phyloP scores from a whole-genome alignment of 2,113 vertebrate genomes.

The Uropsilus gracilis region DNA sequence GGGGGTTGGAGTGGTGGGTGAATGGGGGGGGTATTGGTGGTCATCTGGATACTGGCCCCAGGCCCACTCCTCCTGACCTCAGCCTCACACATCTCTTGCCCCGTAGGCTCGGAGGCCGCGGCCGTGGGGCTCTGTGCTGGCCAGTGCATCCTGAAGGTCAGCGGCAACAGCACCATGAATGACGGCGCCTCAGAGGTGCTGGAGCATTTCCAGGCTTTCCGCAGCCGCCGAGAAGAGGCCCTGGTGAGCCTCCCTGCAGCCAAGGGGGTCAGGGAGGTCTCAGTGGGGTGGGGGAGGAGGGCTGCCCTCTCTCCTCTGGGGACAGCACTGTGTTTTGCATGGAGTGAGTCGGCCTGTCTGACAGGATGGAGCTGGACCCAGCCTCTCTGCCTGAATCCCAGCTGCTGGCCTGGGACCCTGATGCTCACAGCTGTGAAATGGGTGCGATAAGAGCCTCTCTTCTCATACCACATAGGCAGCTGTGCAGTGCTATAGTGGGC shows the following conservation, averaged over 20 bases:
- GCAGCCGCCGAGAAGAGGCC: conserved; percentile 86
- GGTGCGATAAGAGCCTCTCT: not conserved
- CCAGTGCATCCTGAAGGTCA: conserved; percentile 96
- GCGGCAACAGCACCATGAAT: conserved; percentile 90
- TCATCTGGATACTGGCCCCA: not conserved
- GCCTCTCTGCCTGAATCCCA: not conserved
- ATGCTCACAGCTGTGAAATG: not conserved
- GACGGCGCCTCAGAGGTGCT: conserved; percentile 91
- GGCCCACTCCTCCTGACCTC: not conserved
- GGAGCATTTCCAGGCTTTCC: conserved; percentile 93
- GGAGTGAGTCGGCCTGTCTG: not conserved
- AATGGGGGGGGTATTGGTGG: no score
- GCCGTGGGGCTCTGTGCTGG: conserved; percentile 93
- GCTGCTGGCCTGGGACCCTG: not conserved
- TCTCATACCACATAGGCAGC: not conserved
- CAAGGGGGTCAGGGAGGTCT: not conserved
- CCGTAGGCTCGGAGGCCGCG: conserved; percentile 92
- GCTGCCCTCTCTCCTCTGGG: not conserved
- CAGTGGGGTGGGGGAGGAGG: fast-evolving
- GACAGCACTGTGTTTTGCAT: not conserved
- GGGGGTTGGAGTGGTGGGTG: not conserved
- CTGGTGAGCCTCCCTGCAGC: conserved; percentile 79
- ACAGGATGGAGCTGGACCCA: not conserved
- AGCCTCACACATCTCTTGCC: not conserved
- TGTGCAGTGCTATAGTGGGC: not conserved